These are phyloP conservation scores for Eueremaeus valkanovi DNA, from an alignment of 2,888 invertebrate genomes.

Conservation along the genomic window DNA sequence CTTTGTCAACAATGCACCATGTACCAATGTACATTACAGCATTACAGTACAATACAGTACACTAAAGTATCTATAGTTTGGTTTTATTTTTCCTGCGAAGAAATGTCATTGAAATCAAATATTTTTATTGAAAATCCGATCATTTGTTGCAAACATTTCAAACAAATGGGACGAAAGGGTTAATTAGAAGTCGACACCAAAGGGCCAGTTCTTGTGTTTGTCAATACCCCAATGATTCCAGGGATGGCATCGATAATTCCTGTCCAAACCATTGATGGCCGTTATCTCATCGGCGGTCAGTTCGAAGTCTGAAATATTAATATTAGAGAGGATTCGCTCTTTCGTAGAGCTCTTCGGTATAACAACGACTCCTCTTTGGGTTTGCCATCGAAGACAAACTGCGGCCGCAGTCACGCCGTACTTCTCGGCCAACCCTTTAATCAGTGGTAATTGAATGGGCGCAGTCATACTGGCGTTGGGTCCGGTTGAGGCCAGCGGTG, in stretches of 20 bases:
- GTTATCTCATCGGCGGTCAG: constrained; percentile 65
- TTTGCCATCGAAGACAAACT: constrained; percentile 61
- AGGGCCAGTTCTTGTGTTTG: constrained; percentile 34
- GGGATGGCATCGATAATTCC: too few relatives aligned
- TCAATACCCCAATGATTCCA: background rate
- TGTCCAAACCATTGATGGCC: too few relatives aligned
- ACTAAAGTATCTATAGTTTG: too few relatives aligned
- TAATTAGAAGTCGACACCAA: too few relatives aligned
- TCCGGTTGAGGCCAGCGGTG: constrained; percentile 27
- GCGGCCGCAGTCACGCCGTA: constrained; percentile 66
- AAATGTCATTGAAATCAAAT: too few relatives aligned
- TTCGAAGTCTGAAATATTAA: constrained; percentile 68
- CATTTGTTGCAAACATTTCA: too few relatives aligned
- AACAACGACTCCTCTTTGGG: constrained; percentile 66
- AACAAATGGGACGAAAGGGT: too few relatives aligned
- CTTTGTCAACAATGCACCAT: too few relatives aligned
- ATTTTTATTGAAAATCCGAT: too few relatives aligned
- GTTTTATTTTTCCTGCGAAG: too few relatives aligned
- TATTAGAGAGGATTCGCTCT: constrained; percentile 66
- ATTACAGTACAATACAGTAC: too few relatives aligned
- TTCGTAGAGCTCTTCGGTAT: constrained; percentile 79
- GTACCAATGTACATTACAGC: too few relatives aligned
- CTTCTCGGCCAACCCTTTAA: constrained; percentile 62
- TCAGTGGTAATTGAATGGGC: constrained; percentile 64
- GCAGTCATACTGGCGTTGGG: background rate